phyloP scores from a whole-genome alignment of 1,140 invertebrate genomes.

The Tenebrio molitor region DNA sequence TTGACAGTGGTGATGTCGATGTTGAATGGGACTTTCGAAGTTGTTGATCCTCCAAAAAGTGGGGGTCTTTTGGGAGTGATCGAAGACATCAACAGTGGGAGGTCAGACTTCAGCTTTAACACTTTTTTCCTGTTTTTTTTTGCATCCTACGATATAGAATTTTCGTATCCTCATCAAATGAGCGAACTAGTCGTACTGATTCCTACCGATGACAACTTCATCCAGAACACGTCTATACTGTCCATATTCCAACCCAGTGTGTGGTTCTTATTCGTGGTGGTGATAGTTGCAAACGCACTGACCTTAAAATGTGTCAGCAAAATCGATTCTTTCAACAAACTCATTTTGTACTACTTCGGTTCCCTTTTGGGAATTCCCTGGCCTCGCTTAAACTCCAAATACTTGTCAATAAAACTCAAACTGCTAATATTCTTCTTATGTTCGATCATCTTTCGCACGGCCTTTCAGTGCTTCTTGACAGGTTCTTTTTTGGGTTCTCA shows the following conservation, averaged over 20 bases:
- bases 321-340: neutral
- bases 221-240: neutral
- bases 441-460: neutral
- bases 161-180: constrained; percentile 5
- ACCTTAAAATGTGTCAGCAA: no score
- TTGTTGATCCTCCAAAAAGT: neutral
- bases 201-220: neutral
- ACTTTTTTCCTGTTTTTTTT: no score
- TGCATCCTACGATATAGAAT: no score
- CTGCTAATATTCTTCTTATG: neutral
- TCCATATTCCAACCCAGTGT: neutral
- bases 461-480: neutral
- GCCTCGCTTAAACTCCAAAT: neutral
- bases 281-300: neutral
- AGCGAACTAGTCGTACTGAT: neutral
- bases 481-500: neutral
- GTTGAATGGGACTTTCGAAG: constrained; percentile 31
- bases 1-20: neutral
- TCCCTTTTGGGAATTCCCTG: neutral
- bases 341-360: neutral
- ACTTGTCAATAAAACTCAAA: neutral
- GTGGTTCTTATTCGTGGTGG: neutral
- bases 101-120: constrained; percentile 11
- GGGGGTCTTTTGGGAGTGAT: neutral
- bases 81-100: neutral